Evolutionary conservation across 1,140 invertebrate genomes (phyloP), one percentile per base, ranked within the genome.

Genomic region (Nephila pilipes): DNA sequence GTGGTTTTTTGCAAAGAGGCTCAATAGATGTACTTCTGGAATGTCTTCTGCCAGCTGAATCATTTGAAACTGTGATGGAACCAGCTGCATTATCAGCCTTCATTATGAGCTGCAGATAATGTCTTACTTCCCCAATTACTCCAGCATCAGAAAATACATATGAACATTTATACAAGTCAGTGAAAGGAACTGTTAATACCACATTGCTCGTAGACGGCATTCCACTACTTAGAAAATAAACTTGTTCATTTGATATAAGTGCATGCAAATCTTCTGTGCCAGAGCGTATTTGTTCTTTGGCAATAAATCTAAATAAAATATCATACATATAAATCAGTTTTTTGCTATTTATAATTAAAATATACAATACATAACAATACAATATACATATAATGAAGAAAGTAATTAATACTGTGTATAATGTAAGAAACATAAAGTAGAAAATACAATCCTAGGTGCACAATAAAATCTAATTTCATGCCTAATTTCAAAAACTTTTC

Each of bases 81-180:
- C 91, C 65, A 97, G 97, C 89, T 97, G 95, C 79, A 95, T 95
- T 94, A 96, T 97, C 94, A 95, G 96, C 96, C 57, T 95, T 95
- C 93, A 95, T 95, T 29, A 97, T 97, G 94, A 98, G 96, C 95
- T 98, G 97, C 94, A 98, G 97, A 94, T 97, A 98, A 95, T 97
- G 96, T 60, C 95, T 94, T 5, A 93, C 94, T 36, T 94, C 93
- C 36, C 87, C 88, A 60, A 96, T 94, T 2, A 94, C 95, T 4
- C 96, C 96, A 29, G 96, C 94, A 63, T 93, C 92, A 12, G 94
- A 87, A 55, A 93, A 94, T 60, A 94, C 93, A 29, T 94, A 89
- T 22, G 94, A 93, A 81, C 94, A 94, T 79, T 94, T 94, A 38
- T 93, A 94, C 3, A 95, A 79, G 58, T 94, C 94, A 75, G 93